These are phyloP conservation scores for Rhagium mordax DNA, from an alignment of 2,888 invertebrate genomes.

Conservation along the genomic window DNA sequence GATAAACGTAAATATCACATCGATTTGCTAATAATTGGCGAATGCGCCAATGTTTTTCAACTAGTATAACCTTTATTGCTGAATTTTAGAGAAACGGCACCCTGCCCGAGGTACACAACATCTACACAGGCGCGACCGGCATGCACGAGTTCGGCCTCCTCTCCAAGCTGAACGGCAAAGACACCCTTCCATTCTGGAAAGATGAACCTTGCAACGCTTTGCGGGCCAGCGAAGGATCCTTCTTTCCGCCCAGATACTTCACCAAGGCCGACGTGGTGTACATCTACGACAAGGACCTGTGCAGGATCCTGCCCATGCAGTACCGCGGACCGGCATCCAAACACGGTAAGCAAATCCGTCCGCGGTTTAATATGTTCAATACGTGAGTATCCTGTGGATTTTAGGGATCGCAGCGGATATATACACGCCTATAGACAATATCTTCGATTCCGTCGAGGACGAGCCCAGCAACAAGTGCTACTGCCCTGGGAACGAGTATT, in stretches of 20 bases:
- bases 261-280: conserved; percentile 79
- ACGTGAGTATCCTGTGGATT: conserved; percentile 27
- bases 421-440: conserved; percentile 80
- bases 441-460: conserved; percentile 79
- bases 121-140: conserved; percentile 81
- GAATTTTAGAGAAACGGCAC: conserved; percentile 85
- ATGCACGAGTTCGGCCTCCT: conserved; percentile 88
- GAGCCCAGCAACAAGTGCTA: conserved; percentile 84
- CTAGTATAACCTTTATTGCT: too few species aligned
- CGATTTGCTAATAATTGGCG: neutral
- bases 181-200: conserved; percentile 84
- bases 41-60: neutral
- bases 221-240: conserved; percentile 84
- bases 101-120: conserved; percentile 84
- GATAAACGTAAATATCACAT: conserved; percentile 78
- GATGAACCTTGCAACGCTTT: conserved; percentile 82
- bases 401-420: conserved; percentile 81
- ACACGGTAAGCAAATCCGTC: conserved; percentile 75
- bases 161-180: conserved; percentile 83
- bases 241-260: conserved; percentile 85
- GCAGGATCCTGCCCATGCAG: conserved; percentile 83
- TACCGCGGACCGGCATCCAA: conserved; percentile 81
- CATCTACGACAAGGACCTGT: conserved; percentile 90
- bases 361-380: too few species aligned
- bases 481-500: conserved; percentile 79